A percentile compares a stretch with the other conserved stretches of the same genome.
phyloP scores from a whole-genome alignment of 2,888 invertebrate genomes.

The Carterocephalus palaemon region DNA sequence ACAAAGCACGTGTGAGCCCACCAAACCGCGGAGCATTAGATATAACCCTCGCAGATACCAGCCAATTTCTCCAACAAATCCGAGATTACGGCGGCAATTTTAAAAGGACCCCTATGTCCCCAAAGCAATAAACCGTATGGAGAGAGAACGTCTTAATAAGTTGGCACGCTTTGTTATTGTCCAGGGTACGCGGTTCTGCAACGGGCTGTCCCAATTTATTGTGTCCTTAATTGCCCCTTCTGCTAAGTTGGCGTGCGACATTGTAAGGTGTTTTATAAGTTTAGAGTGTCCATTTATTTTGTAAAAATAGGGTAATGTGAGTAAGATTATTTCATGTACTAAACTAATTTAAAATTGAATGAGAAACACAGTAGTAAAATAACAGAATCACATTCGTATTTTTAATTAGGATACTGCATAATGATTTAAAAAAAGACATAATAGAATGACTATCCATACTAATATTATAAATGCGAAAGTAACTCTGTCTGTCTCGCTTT shows the following conservation, averaged over 20 bases:
- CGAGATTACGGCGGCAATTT: constrained; percentile 19
- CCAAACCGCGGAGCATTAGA: constrained; percentile 3
- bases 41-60: constrained; percentile 8
- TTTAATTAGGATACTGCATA: no score
- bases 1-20: constrained; percentile 16
- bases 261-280: not conserved
- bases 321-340: no score
- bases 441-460: no score
- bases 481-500: no score
- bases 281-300: not conserved
- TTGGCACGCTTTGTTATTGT: constrained; percentile 47
- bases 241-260: constrained; percentile 34
- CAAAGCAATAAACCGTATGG: constrained; percentile 33
- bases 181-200: constrained; percentile 57
- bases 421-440: no score
- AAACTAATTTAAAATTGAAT: no score
- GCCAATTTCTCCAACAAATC: constrained; percentile 23
- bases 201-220: constrained; percentile 79
- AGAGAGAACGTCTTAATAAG: constrained; percentile 10
- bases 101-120: constrained; percentile 14
- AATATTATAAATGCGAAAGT: no score
- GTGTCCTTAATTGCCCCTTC: constrained; percentile 71
- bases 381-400: no score
- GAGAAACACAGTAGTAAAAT: no score
- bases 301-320: no score